A percentile compares a stretch with the other conserved stretches of the same genome.
These are phyloP conservation scores for Corythaixoides concolor DNA, from an alignment of 2,113 vertebrate genomes.

Conservation along the genomic window DNA sequence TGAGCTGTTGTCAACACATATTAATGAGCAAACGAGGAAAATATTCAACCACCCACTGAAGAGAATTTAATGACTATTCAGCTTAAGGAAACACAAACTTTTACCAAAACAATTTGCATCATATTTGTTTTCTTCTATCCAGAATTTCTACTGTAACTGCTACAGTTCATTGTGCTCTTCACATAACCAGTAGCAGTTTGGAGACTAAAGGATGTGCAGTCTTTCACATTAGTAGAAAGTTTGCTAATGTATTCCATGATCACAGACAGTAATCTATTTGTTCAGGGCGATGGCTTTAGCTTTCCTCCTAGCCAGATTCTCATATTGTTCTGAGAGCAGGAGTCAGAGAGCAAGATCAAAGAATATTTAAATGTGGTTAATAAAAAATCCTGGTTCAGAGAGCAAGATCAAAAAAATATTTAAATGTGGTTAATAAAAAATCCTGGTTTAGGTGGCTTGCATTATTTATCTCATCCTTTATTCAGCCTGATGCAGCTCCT, in stretches of 20 bases:
- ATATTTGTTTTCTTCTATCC: neutral
- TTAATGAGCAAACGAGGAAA: neutral
- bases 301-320: neutral
- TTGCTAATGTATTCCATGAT: neutral
- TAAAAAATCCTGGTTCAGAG: constrained; percentile 3
- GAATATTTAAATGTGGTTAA: constrained; percentile 12
- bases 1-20: neutral
- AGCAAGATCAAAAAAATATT: constrained; percentile 37
- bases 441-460: neutral
- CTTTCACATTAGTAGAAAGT: neutral
- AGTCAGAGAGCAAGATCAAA: constrained; percentile 24
- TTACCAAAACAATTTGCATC: neutral
- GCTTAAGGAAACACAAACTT: neutral
- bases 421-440: constrained; percentile 9
- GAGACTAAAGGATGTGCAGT: neutral
- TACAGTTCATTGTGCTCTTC: neutral
- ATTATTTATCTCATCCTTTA: constrained; percentile 38
- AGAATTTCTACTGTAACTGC: neutral
- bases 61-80: neutral
- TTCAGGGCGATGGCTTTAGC: neutral
- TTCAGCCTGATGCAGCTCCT: neutral
- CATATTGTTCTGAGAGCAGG: neutral
- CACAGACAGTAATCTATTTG: neutral
- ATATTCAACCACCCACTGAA: neutral
- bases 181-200: neutral